A percentile compares a stretch with the other conserved stretches of the same genome.
Evolutionary conservation across 2,797 vertebrate genomes (phyloP).

Genomic region (Fistularia tabacaria): DNA sequence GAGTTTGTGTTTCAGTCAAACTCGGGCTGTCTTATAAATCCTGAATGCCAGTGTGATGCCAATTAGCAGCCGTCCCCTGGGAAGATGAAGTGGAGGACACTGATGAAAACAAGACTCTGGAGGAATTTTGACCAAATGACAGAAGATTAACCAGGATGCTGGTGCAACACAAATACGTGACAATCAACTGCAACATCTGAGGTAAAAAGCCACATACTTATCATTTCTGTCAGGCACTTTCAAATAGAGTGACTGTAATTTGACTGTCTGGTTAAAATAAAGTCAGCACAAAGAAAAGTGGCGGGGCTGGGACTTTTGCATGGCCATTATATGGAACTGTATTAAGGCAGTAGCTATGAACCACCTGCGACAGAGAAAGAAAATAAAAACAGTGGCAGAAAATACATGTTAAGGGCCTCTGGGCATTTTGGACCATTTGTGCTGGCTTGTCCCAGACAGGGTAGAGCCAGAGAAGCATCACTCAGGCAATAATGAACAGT

Average conservation of each 20-base stretch:
- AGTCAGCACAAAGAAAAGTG: no score
- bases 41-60: slow-evolving; percentile 55
- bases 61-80: slow-evolving; percentile 59
- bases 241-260: no score
- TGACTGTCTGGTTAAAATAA: no score
- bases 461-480: slow-evolving; percentile 41
- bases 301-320: no score
- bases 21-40: slow-evolving; percentile 57
- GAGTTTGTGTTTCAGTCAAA: slow-evolving; percentile 26
- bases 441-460: slow-evolving; percentile 20
- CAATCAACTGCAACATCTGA: neutral
- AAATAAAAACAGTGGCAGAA: slow-evolving; percentile 9
- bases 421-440: slow-evolving; percentile 36
- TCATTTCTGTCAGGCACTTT: neutral
- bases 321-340: neutral
- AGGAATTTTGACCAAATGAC: slow-evolving; percentile 48
- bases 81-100: slow-evolving; percentile 39
- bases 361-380: slow-evolving; percentile 10
- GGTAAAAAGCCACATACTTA: slow-evolving; percentile 6
- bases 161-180: slow-evolving; percentile 21
- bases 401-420: slow-evolving; percentile 25
- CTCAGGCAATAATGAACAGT: slow-evolving; percentile 51
- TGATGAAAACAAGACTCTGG: slow-evolving; percentile 52
- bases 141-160: slow-evolving; percentile 38
- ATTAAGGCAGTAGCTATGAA: slow-evolving; percentile 20